Conservation (phyloP, 2,888 invertebrate genomes). For the Trissolcus japonicus region DNA sequence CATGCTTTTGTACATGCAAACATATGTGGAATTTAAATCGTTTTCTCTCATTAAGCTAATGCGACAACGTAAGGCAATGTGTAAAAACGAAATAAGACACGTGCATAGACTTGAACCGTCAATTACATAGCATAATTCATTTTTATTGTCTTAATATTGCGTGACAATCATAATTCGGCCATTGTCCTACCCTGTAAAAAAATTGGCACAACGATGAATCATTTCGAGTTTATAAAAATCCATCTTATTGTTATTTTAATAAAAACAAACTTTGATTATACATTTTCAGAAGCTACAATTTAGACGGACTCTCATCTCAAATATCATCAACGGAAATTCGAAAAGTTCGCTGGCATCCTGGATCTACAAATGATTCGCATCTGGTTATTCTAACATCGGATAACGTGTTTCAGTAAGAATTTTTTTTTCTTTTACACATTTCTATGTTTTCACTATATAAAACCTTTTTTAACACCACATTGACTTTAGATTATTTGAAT, state of each 20-base stretch:
- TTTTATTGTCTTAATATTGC: slow-evolving; percentile 18
- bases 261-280: slow-evolving; percentile 7
- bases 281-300: slow-evolving; percentile 81
- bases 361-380: slow-evolving; percentile 85
- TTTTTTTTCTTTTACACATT: slow-evolving; percentile 8
- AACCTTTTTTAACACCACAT: neutral
- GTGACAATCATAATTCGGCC: neutral
- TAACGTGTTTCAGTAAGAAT: slow-evolving; percentile 86
- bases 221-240: neutral
- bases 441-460: slow-evolving; percentile 7
- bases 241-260: too few relatives aligned
- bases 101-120: slow-evolving; percentile 38
- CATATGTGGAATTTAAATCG: slow-evolving; percentile 64
- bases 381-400: slow-evolving; percentile 89
- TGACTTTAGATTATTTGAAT: slow-evolving; percentile 72
- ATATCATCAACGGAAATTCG: slow-evolving; percentile 83
- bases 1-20: slow-evolving; percentile 55
- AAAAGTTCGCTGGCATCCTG: slow-evolving; percentile 91
- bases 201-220: neutral
- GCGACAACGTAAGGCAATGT: slow-evolving; percentile 56
- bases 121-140: slow-evolving; percentile 43
- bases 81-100: slow-evolving; percentile 52
- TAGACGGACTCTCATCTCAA: slow-evolving; percentile 84
- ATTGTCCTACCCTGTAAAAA: neutral
- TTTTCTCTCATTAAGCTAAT: slow-evolving; percentile 60